Conservation (phyloP, 2,797 vertebrate species). For the Phrynocephalus forsythii region DNA sequence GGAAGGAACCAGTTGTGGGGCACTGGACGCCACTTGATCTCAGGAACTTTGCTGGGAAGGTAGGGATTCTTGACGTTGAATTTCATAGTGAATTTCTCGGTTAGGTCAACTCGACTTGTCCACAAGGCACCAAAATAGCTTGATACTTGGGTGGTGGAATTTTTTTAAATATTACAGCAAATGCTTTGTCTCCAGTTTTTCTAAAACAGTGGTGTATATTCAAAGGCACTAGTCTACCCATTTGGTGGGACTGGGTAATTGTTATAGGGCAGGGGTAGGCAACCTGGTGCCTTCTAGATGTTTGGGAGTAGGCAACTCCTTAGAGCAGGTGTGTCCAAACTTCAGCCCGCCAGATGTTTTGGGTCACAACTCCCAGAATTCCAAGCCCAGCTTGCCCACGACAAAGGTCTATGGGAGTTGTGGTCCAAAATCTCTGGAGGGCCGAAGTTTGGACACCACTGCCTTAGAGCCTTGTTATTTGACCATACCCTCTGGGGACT, state of each 20-base stretch:
- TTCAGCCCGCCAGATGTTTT: no score
- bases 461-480: no score
- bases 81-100: not conserved
- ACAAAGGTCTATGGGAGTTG: not conserved
- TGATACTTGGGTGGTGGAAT: not conserved
- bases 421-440: not conserved
- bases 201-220: not conserved
- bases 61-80: not conserved
- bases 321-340: no score
- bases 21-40: not conserved
- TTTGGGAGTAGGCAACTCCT: not conserved
- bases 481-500: no score
- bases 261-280: not conserved
- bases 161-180: no score
- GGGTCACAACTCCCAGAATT: no score
- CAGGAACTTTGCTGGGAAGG: not conserved
- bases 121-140: not conserved
- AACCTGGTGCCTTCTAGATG: not conserved
- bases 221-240: no score
- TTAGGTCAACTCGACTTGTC: not conserved
- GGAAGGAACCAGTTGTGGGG: not conserved
- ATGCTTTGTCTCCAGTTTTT: not conserved
- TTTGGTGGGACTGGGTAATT: not conserved
- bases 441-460: no score
- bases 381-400: no score